Conservation (phyloP, 2,888 invertebrate genomes). For the Lithosia quadra region DNA sequence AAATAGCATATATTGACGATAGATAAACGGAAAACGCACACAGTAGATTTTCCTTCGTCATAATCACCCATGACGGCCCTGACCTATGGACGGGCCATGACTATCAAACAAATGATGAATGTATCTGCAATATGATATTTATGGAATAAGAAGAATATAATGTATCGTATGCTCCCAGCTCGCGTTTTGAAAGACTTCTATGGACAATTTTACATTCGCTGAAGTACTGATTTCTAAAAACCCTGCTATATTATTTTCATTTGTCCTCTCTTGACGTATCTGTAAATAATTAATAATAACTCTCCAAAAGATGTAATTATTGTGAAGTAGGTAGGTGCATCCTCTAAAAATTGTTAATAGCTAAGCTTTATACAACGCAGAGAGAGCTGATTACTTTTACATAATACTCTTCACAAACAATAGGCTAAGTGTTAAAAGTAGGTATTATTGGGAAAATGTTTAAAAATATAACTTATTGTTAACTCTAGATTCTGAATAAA, state of each 20-base stretch:
- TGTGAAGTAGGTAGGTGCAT: not conserved
- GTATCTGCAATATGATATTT: not conserved
- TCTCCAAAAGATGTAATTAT: not conserved
- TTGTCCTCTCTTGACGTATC: not conserved
- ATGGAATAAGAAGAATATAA: not conserved
- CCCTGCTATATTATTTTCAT: not conserved
- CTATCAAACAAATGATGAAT: not conserved
- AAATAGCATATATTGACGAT: not conserved
- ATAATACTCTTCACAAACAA: no score
- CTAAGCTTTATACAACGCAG: no score
- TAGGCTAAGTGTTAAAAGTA: no score
- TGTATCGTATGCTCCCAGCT: no score
- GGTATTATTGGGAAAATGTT: no score
- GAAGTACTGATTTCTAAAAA: not conserved
- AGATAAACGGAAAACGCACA: not conserved
- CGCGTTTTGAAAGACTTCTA: no score
- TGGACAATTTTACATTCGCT: no score
- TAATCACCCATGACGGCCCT: not conserved
- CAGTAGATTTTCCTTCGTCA: not conserved
- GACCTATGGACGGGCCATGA: not conserved
- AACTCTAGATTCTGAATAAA: no score
- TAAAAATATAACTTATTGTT: no score
- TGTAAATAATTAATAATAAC: not conserved
- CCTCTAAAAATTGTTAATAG: not conserved
- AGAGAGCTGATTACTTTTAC: no score